These are phyloP conservation scores for Pteronura brasiliensis DNA, from an alignment of 2,113 vertebrate genomes.

Conservation along the genomic window DNA sequence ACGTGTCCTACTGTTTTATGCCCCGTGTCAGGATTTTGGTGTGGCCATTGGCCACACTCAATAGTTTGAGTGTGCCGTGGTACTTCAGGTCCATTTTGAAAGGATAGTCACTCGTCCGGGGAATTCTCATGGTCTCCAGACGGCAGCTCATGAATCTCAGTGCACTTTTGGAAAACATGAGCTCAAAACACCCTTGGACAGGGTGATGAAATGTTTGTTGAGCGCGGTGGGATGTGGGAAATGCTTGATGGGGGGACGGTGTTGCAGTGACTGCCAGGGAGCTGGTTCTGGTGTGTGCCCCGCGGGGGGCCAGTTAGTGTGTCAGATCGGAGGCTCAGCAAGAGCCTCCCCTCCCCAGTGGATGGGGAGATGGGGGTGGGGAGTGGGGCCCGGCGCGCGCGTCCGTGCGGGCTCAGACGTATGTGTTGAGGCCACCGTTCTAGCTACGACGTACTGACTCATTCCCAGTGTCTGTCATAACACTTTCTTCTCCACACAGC, in stretches of 20 bases:
- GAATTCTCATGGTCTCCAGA: rapidly evolving
- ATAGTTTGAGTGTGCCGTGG: not conserved
- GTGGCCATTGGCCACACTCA: not conserved
- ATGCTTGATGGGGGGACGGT: rapidly evolving
- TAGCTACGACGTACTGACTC: rapidly evolving
- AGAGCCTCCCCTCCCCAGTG: not conserved
- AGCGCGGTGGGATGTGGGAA: rapidly evolving
- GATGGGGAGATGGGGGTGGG: rapidly evolving
- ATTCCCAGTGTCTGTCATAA: not conserved
- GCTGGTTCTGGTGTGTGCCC: rapidly evolving
- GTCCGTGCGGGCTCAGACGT: rapidly evolving
- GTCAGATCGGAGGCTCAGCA: rapidly evolving
- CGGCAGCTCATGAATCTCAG: not conserved
- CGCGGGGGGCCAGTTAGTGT: rapidly evolving
- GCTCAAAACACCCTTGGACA: not conserved
- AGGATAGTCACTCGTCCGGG: not conserved
- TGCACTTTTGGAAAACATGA: not conserved
- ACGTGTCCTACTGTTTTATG: rapidly evolving
- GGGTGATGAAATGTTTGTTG: rapidly evolving
- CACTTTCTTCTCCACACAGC: slow-evolving; percentile 77
- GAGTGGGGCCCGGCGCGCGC: rapidly evolving
- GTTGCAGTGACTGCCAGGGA: rapidly evolving
- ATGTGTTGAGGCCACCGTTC: not conserved
- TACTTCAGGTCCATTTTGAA: not conserved
- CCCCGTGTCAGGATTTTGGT: not conserved